Evolutionary conservation across 2,113 vertebrate species (phyloP), one percentile per base, ranked within the genome.

Genomic region (Blennius ocellaris): DNA sequence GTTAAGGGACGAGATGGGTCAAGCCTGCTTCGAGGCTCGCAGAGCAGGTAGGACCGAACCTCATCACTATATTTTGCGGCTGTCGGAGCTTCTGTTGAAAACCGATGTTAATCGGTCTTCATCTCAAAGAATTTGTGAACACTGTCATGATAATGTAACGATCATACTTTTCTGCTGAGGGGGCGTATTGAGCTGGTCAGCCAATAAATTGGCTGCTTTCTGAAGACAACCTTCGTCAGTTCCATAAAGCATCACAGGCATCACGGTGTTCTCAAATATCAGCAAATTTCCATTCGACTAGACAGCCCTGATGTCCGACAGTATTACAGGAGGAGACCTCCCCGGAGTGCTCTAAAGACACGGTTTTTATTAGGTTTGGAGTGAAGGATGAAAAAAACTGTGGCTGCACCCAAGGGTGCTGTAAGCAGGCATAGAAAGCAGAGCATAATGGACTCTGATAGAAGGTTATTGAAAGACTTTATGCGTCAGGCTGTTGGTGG

Each of bases 1-100:
- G 75, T 51, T 99, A 80, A 99, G 96, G 90, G 96, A 97, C 83
- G 97, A 99, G 94, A 99, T 99, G 96, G 95, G 87, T 15, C 82
- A 96, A 77, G 98, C 98, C 59, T 99, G 97, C 85, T 93, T 94
- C 0, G 98, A 99, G 87, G 98, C 97, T 8, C 96, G 95, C 54
- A 92, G 94, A 91, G 97, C 98, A 92, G 97, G 97, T 99, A 45
- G 14, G 67, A 10, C 59, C 39, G 5, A 1, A 48, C 45, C 45
- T 41, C 12, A 2, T 11, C 45, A 6, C 30, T 37, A 37, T 61
- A 21, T 63, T 45, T 50, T 63, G 58, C 14, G 48, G 16, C 6
- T 15, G 16, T 66, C 5, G 8, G 5, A n/a, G 11, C 0, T 39
- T 38, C 16, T 60, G n/a, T 10, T 66, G n/a, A 36, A 16, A 62